These are phyloP conservation scores for Schlechtendalia chinensis DNA, from an alignment of 1,140 invertebrate species.

Conservation along the genomic window DNA sequence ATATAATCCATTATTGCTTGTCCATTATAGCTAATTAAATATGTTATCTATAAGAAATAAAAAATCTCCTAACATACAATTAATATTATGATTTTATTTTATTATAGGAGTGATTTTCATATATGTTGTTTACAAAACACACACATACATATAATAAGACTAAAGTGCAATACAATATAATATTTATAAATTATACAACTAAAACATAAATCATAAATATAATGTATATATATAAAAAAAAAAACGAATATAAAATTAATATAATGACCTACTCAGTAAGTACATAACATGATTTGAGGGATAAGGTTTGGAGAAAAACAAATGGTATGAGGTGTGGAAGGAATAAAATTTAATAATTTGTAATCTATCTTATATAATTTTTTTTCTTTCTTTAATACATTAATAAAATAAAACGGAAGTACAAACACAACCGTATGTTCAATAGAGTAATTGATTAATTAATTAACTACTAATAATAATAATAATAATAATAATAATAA, in stretches of 20 bases:
- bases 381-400: slow-evolving; percentile 8
- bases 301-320: slow-evolving; percentile 1
- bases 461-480: slow-evolving; percentile 3
- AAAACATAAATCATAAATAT: slow-evolving; percentile 49
- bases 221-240: slow-evolving; percentile 37
- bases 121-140: slow-evolving; percentile 37
- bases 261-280: slow-evolving; percentile 33
- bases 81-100: background rate
- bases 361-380: slow-evolving; percentile 21
- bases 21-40: slow-evolving; percentile 6
- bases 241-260: slow-evolving; percentile 31
- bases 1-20: slow-evolving; percentile 15
- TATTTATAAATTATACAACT: slow-evolving; percentile 31
- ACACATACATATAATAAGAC: background rate
- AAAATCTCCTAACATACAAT: slow-evolving; percentile 15
- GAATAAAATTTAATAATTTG: slow-evolving; percentile 24
- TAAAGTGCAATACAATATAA: slow-evolving; percentile 32
- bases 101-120: slow-evolving; percentile 23
- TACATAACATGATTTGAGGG: slow-evolving; percentile 19
- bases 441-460: background rate
- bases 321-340: slow-evolving; percentile 17
- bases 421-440: slow-evolving; percentile 40
- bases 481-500: slow-evolving; percentile 30
- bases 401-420: slow-evolving; percentile 26
- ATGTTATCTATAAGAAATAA: slow-evolving; percentile 13